A percentile compares a stretch with the other conserved stretches of the same genome.
phyloP scores from a whole-genome alignment of 2,888 invertebrate species.

The Lymantria dispar region DNA sequence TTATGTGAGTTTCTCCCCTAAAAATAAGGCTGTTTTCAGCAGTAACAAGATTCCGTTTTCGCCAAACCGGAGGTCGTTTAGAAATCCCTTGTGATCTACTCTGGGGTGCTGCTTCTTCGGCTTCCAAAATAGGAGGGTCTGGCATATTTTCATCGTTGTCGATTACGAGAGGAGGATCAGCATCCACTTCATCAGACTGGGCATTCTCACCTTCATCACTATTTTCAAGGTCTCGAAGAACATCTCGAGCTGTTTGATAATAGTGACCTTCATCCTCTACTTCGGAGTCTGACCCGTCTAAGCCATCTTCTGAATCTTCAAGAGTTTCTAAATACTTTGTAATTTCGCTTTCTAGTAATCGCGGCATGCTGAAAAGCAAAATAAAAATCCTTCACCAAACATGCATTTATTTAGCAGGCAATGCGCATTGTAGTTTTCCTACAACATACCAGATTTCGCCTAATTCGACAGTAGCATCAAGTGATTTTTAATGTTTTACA shows the following conservation, averaged over 20 bases:
- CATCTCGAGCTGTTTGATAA: constrained; percentile 39
- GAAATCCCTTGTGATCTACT: constrained; percentile 37
- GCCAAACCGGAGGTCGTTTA: constrained; percentile 38
- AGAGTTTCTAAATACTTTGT: constrained; percentile 42
- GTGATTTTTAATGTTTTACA: constrained; percentile 36
- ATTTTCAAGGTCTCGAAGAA: constrained; percentile 39
- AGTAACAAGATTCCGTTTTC: constrained; percentile 40
- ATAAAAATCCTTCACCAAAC: constrained; percentile 40
- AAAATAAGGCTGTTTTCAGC: constrained; percentile 37
- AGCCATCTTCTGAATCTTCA: constrained; percentile 40
- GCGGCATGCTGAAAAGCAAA: constrained; percentile 40
- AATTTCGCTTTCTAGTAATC: constrained; percentile 41
- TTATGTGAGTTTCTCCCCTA: constrained; percentile 36
- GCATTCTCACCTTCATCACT: constrained; percentile 35
- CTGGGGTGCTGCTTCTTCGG: constrained; percentile 31
- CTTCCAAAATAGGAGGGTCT: constrained; percentile 40
- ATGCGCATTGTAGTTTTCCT: constrained; percentile 40
- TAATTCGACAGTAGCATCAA: constrained; percentile 31
- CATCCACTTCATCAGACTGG: constrained; percentile 29
- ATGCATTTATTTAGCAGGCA: constrained; percentile 37
- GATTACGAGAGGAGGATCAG: constrained; percentile 35
- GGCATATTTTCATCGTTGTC: constrained; percentile 34
- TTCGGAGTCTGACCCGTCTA: constrained; percentile 40
- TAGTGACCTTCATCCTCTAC: constrained; percentile 39
- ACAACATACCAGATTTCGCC: constrained; percentile 35